These are phyloP conservation scores for Cricetomys ansorgei DNA, from an alignment of 2,113 vertebrate genomes.

Conservation along the genomic window DNA sequence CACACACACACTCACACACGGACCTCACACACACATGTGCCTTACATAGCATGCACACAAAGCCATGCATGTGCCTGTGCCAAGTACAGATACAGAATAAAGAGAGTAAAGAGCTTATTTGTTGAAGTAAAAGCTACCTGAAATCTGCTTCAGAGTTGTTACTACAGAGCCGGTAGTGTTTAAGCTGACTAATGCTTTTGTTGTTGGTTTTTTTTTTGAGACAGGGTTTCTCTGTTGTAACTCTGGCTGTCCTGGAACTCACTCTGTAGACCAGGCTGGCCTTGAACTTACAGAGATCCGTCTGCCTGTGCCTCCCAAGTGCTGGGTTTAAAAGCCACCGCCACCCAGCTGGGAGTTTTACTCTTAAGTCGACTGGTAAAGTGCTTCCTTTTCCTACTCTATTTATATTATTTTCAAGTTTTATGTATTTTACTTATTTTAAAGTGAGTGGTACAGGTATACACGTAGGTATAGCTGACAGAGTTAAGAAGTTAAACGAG, in stretches of 20 bases:
- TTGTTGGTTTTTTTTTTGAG: no score
- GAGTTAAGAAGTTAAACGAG: constrained; percentile 77
- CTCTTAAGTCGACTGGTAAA: background rate
- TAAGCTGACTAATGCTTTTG: no score
- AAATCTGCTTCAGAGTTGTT: constrained; percentile 14
- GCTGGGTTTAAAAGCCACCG: no score
- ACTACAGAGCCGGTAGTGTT: background rate
- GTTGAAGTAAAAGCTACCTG: constrained; percentile 30
- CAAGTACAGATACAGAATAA: background rate
- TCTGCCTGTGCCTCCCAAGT: no score
- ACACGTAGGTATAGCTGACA: background rate
- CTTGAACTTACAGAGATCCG: no score
- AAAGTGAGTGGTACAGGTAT: constrained; percentile 20
- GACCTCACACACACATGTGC: background rate
- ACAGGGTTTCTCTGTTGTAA: no score
- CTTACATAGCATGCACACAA: background rate
- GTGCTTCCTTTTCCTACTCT: background rate
- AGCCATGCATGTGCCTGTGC: background rate
- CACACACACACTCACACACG: no score
- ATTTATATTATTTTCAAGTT: background rate
- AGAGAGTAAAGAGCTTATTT: constrained; percentile 24
- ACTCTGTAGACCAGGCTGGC: no score
- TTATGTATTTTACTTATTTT: background rate
- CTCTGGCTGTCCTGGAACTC: no score
- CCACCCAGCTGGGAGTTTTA: no score